Conservation (phyloP, 2,113 vertebrate species). For the Leucoraja erinaceus region DNA sequence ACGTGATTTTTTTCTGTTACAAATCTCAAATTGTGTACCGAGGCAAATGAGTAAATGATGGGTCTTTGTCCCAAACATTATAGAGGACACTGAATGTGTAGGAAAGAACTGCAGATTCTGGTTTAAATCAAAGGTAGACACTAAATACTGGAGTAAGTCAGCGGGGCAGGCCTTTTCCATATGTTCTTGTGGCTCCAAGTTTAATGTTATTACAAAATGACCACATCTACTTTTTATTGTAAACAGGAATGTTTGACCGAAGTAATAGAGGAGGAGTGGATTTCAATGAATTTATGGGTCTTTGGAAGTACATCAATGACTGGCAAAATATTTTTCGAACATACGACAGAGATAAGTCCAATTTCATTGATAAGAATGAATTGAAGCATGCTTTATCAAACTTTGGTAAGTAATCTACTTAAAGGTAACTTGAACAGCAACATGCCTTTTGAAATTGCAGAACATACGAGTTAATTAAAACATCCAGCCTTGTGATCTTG, state of each 20-base stretch:
- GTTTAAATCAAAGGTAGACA: too few relatives aligned
- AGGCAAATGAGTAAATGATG: too few relatives aligned
- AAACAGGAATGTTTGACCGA: constrained; percentile 91
- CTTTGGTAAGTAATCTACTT: constrained; percentile 73
- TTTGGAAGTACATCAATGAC: constrained; percentile 97
- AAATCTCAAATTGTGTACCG: too few relatives aligned
- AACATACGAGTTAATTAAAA: background rate
- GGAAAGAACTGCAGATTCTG: too few relatives aligned
- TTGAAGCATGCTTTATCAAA: constrained; percentile 92
- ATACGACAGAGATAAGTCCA: constrained; percentile 93
- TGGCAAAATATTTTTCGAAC: constrained; percentile 98
- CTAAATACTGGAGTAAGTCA: too few relatives aligned
- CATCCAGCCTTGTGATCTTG: background rate
- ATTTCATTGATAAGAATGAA: constrained; percentile 94
- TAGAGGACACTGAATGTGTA: too few relatives aligned
- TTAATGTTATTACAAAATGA: background rate
- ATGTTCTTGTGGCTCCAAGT: background rate
- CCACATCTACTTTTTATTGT: background rate
- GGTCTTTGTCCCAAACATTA: too few relatives aligned
- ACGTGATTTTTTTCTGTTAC: too few relatives aligned
- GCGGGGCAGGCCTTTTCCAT: too few relatives aligned
- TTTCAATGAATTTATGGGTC: constrained; percentile 90
- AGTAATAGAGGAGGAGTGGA: constrained; percentile 95
- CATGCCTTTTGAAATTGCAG: background rate
- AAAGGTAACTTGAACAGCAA: background rate